A percentile compares a stretch with the other conserved stretches of the same genome.
Conservation (phyloP, 2,888 invertebrate species). For the Taenaris catops region DNA sequence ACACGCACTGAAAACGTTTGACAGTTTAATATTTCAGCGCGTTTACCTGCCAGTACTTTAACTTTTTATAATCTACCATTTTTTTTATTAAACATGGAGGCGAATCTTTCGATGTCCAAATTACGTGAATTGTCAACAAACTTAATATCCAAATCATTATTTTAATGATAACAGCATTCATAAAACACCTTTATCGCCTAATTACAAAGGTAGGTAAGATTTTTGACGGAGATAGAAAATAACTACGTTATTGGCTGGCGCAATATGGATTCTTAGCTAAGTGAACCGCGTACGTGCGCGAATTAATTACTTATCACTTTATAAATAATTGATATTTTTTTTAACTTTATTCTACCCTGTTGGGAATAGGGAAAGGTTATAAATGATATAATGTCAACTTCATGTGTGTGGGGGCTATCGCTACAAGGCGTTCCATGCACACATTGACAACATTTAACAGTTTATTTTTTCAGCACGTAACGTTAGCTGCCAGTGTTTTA, state of each 20-base stretch:
- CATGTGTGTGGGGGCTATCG: conserved; percentile 5
- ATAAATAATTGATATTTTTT: too few relatives aligned
- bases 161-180: conserved; percentile 28
- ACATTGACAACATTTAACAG: conserved; percentile 39
- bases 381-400: too few relatives aligned
- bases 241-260: too few relatives aligned
- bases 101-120: conserved; percentile 41
- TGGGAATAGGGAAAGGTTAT: too few relatives aligned
- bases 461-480: conserved; percentile 48
- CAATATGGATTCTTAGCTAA: conserved; percentile 71
- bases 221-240: too few relatives aligned
- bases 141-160: conserved; percentile 38
- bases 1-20: conserved; percentile 28
- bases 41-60: conserved; percentile 27
- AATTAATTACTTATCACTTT: conserved; percentile 17
- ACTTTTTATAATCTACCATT: conserved; percentile 25
- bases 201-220: conserved; percentile 31
- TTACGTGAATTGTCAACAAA: conserved; percentile 45
- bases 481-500: conserved; percentile 24
- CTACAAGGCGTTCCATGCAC: conserved; percentile 9
- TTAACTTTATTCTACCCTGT: too few relatives aligned
- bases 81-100: conserved; percentile 39
- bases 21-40: conserved; percentile 57
- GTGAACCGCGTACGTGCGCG: conserved; percentile 23
- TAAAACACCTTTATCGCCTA: conserved; percentile 57